Evolutionary conservation across 2,113 vertebrate species (phyloP).

Genomic region (Leiothrix lutea): DNA sequence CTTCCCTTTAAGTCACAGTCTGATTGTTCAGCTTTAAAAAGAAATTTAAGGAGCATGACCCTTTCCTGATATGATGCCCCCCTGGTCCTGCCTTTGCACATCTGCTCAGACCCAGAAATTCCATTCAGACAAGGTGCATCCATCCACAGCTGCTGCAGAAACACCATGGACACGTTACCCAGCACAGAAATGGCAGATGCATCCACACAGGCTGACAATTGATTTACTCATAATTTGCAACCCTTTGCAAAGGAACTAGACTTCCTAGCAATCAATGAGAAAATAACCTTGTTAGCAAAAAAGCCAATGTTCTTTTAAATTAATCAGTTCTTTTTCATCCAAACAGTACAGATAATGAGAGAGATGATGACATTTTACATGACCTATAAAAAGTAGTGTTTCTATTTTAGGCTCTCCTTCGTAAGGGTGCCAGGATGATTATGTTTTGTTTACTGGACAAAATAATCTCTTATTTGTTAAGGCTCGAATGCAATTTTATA

Average conservation of each 20-base stretch:
- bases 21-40: not conserved
- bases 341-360: slow-evolving; percentile 54
- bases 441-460: slow-evolving; percentile 58
- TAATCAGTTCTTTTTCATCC: slow-evolving; percentile 58
- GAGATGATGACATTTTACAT: slow-evolving; percentile 33
- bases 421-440: slow-evolving; percentile 41
- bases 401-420: slow-evolving; percentile 51
- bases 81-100: not conserved
- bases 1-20: not conserved
- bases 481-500: slow-evolving; percentile 11
- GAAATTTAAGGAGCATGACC: accelerated
- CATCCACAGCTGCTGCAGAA: not conserved
- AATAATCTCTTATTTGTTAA: slow-evolving; percentile 66
- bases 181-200: not conserved
- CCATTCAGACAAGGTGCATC: not conserved
- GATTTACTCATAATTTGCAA: slow-evolving; percentile 12
- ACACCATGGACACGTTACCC: not conserved
- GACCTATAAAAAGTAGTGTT: slow-evolving; percentile 48
- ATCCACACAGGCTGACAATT: not conserved
- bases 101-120: not conserved
- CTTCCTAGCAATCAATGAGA: slow-evolving; percentile 9
- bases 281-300: slow-evolving; percentile 43
- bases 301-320: slow-evolving; percentile 49
- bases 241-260: not conserved
- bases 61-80: accelerated